Evolutionary conservation across 37 sponge, comb jelly and placozoan genomes (phyloP), one percentile per base, ranked within the genome.

Genomic region (Aplysina aerophoba): DNA sequence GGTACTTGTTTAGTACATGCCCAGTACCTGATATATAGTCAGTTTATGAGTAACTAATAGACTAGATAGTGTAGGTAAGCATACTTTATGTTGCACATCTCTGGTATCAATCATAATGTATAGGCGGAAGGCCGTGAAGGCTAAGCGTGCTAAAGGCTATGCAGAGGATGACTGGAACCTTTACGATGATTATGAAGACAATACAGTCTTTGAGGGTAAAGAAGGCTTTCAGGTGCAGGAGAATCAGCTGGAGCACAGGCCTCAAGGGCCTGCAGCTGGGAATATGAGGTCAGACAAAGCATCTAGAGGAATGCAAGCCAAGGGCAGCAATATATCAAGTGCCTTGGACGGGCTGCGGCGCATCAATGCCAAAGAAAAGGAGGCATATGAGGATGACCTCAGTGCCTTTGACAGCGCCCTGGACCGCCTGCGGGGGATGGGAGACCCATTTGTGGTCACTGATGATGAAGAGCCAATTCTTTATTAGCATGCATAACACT

Each of bases 211-310:
- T 44, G 50, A 44, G 50, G 54, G n/a, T 12, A 75, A 75, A 21
- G 78, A 75, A 40, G 78, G 78, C 78, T 75, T 75, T 54, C 78
- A 75, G 78, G 78, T 75, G 1, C 78, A 75, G 22, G 78, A 75
- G 54, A 75, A 75, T 44, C 78, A 69, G 34, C 27, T 69, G 71
- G 71, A 30, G 27, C 71, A 35, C 71, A 69, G 71, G 71, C 35
- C 71, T 69, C 28, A 69, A 35, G 71, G 34, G 34, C 71, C 12
- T 69, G 71, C 28, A 30, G 71, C 71, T 31, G 15, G 66, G 22
- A n/a, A n/a, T n/a, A n/a, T n/a, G n/a, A n/a, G n/a, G n/a, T n/a
- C 50, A 44, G 50, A 44, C 50, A 8, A 8, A 8, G 8, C 3
- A 44, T 8, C 3, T 3, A 44, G 8, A 8, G 50, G 8, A 8